Percentiles rank a stretch among this genome's conserved stretches.
phyloP scores from a whole-genome alignment of 1,140 invertebrate species.

The Euglossa dilemma region DNA sequence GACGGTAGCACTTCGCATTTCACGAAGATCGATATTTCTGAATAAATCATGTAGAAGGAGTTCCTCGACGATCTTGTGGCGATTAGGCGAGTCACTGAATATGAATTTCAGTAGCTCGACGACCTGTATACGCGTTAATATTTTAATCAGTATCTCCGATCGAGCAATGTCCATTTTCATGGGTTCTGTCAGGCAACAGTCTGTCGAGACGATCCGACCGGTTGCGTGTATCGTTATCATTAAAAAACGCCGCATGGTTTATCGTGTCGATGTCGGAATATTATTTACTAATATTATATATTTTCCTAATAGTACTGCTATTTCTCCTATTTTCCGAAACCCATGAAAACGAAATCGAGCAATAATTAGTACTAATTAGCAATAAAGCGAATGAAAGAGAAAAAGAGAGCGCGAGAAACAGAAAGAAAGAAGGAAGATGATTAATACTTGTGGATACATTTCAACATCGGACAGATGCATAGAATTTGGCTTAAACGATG shows the following conservation, averaged over 20 bases:
- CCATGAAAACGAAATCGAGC: constrained; percentile 1
- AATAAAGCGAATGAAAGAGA: neutral
- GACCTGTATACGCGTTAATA: constrained; percentile 82
- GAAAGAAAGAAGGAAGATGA: constrained; percentile 17
- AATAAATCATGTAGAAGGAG: constrained; percentile 92
- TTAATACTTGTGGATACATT: constrained; percentile 88
- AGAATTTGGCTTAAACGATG: constrained; percentile 87
- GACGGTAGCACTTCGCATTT: constrained; percentile 87
- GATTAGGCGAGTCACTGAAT: constrained; percentile 87
- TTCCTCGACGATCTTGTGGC: constrained; percentile 89
- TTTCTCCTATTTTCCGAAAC: neutral
- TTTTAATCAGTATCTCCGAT: constrained; percentile 14
- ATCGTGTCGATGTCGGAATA: no score
- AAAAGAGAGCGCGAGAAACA: neutral
- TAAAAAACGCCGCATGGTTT: no score
- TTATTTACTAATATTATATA: no score
- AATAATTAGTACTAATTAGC: neutral
- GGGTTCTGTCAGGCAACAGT: neutral
- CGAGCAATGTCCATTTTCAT: neutral
- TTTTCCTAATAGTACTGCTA: neutral
- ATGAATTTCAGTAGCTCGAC: constrained; percentile 91
- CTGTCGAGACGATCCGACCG: neutral
- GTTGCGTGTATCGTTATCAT: neutral
- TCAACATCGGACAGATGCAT: constrained; percentile 89
- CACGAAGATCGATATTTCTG: constrained; percentile 92